Conservation (phyloP, 1,140 invertebrate genomes). For the Helicoverpa armigera region DNA sequence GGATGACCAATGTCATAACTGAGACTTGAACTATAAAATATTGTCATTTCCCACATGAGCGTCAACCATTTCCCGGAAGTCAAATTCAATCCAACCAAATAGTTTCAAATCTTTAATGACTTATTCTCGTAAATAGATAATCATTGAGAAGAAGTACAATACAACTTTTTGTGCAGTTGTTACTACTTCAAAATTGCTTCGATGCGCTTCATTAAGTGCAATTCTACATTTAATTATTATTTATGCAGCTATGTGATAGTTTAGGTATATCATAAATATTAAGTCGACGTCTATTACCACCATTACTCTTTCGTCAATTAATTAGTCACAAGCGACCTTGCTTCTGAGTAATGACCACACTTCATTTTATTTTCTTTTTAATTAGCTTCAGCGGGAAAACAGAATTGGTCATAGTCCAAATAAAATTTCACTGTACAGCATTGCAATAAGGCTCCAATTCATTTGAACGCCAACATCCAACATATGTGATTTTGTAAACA, state of each 20-base stretch:
- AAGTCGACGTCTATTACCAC: conserved; percentile 49
- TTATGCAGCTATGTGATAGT: neutral
- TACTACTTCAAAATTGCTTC: too few species aligned
- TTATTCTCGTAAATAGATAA: too few species aligned
- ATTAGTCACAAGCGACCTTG: conserved; percentile 68
- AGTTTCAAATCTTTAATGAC: too few species aligned
- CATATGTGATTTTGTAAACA: conserved; percentile 39
- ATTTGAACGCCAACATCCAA: conserved; percentile 2
- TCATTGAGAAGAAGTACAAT: too few species aligned
- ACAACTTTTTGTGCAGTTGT: neutral
- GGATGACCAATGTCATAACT: neutral
- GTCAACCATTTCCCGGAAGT: too few species aligned
- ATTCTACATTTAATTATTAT: neutral
- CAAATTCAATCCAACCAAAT: too few species aligned
- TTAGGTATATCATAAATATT: conserved; percentile 53
- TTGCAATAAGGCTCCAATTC: conserved; percentile 22
- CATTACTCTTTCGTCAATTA: conserved; percentile 71
- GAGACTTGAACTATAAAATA: too few species aligned
- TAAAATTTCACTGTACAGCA: conserved; percentile 18
- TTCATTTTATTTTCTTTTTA: conserved; percentile 69
- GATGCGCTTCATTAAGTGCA: neutral
- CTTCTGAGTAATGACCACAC: conserved; percentile 63
- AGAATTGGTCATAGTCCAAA: conserved; percentile 26
- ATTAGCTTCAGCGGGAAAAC: conserved; percentile 63
- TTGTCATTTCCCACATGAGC: too few species aligned